A percentile compares a stretch with the other conserved stretches of the same genome.
Evolutionary conservation across 2,888 invertebrate species (phyloP).

Genomic region (Leptura quadrifasciata): DNA sequence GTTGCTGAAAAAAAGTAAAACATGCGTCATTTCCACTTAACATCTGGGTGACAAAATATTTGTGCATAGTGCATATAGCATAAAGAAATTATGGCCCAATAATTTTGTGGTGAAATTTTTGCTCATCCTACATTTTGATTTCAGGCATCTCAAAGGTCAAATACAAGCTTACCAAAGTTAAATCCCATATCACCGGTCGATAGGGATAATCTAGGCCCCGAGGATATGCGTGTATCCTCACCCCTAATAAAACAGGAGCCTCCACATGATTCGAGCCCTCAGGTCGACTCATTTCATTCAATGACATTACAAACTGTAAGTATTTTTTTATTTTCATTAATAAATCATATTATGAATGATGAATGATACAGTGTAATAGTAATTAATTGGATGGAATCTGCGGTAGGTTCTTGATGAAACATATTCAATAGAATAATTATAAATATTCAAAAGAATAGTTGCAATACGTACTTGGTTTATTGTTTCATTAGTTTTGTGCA

Average conservation of each 20-base stretch:
- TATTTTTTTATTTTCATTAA: conserved; percentile 44
- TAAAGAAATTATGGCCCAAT: too few relatives aligned
- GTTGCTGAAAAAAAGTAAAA: too few relatives aligned
- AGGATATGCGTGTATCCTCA: conserved; percentile 77
- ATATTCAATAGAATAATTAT: too few relatives aligned
- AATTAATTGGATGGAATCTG: too few relatives aligned
- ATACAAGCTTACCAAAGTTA: conserved; percentile 77
- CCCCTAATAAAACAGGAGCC: conserved; percentile 81
- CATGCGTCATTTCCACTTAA: too few relatives aligned
- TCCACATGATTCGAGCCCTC: conserved; percentile 73
- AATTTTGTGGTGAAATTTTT: background rate
- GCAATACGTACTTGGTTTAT: too few relatives aligned
- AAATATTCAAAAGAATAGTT: too few relatives aligned
- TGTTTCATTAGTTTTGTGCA: too few relatives aligned
- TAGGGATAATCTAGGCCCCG: conserved; percentile 73
- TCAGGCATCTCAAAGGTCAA: conserved; percentile 69
- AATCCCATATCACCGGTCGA: conserved; percentile 78
- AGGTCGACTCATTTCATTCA: conserved; percentile 72
- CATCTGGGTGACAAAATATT: too few relatives aligned
- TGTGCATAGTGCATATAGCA: too few relatives aligned
- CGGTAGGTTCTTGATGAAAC: too few relatives aligned
- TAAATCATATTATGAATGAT: background rate
- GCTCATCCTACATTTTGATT: conserved; percentile 22
- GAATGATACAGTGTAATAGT: background rate
- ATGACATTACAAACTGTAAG: conserved; percentile 74